Percentiles rank a stretch among this genome's conserved stretches.
phyloP scores from a whole-genome alignment of 2,113 vertebrate species.

The Todiramphus chloris region DNA sequence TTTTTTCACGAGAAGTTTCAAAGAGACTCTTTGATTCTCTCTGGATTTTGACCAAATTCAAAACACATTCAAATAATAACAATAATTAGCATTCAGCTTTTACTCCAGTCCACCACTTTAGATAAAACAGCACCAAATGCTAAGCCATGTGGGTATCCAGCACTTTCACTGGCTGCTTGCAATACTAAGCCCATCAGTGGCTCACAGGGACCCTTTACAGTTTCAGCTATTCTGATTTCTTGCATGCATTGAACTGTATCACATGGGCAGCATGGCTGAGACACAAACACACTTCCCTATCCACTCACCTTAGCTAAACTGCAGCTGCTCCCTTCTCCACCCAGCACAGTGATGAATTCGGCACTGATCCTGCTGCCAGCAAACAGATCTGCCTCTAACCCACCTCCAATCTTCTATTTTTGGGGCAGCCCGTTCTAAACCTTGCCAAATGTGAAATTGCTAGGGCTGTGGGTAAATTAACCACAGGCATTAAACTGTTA shows the following conservation, averaged over 20 bases:
- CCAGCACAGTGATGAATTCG: background rate
- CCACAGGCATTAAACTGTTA: background rate
- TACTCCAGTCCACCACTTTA: background rate
- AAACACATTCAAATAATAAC: background rate
- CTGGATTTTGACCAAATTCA: constrained; percentile 19
- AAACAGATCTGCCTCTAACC: fast-evolving
- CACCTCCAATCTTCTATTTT: background rate
- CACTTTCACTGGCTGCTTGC: background rate
- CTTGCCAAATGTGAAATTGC: background rate
- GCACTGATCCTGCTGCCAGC: background rate
- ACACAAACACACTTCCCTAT: background rate
- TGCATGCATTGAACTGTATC: background rate
- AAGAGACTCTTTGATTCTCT: constrained; percentile 17
- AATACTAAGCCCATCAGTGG: background rate
- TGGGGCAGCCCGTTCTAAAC: background rate
- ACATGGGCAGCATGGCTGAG: fast-evolving
- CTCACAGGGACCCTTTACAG: background rate
- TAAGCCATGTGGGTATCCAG: background rate
- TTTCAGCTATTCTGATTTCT: background rate
- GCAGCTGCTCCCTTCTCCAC: background rate
- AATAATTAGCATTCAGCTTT: background rate
- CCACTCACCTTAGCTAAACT: background rate
- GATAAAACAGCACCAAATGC: background rate
- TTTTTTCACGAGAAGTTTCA: background rate
- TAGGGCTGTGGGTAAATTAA: background rate